Base-by-base conservation (phyloP, 2,888 invertebrate species). In the Flabesymbios commensalis region DNA sequence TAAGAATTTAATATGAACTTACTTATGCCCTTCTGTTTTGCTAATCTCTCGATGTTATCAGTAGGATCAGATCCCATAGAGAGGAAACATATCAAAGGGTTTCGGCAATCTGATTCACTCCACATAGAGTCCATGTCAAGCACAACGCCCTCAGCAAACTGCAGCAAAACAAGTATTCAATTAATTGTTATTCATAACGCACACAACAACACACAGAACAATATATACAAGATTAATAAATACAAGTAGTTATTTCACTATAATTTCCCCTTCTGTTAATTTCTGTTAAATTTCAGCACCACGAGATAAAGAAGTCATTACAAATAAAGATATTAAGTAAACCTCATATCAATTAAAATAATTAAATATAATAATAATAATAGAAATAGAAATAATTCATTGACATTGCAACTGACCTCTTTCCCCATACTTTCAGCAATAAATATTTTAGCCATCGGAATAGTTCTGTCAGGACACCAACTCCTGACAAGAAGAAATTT, bases 1-100 rank as follows among this genome's bases (percentile, higher is more conserved):
- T n/a, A 14, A n/a, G 10, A 14, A 14, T 36, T n/a, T 14, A 36
- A 10, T 14, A 10, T 49, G n/a, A n/a, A 54, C 58, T 54, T 33
- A 62, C 62, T 31, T 28, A 64, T 63, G 74, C 90, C 89, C 83
- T 92, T 91, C 56, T 88, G 85, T 84, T 95, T 96, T 1, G 96
- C 93, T 51, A 96, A 83, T 10, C 87, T 85, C 42, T 90, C 90
- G 67, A 97, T 94, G 85, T 95, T 94, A 10, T 92, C 90, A n/a
- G 95, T 94, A 1, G 97, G 97, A 85, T 97, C 97, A 0, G 95
- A 95, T 0, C 97, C 96, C 74, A 93, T 94, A 0, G 95, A 94
- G 22, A 97, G 84, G 72, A 97, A 90, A 75, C 96, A 96, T 70
- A 95, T 90, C 26, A 97, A 87, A 0, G 97, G 97, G 0, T 92